Evolutionary conservation across 2,888 invertebrate species (phyloP), one percentile per base, ranked within the genome.

Genomic region (Uropetala carovei): DNA sequence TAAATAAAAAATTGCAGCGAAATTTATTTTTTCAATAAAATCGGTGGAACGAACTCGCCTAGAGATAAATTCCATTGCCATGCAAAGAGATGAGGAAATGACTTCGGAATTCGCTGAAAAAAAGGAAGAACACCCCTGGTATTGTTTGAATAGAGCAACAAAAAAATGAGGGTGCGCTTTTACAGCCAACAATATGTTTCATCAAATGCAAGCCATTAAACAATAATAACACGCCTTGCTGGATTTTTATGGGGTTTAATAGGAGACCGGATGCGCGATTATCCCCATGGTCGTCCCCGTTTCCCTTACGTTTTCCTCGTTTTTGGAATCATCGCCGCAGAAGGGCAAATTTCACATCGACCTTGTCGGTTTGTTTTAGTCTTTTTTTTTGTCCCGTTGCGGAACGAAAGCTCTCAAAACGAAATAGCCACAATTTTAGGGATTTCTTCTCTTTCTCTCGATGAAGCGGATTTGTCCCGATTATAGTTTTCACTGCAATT

Each of bases 401-500:
- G 64, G 64, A 89, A 68, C n/a, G 68, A 43, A 43, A 43, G 27
- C 86, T 22, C 10, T 22, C 59, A 60, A n/a, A 85, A 86, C 86
- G 60, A 60, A 89, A 89, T 43, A 64, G 64, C 64, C 56, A 64
- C 89, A 89, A 89, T 89, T 68, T n/a, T 43, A 43, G 43, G 68
- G 64, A 89, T 89, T 89, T 89, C 60, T 43, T 43, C 43, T 43
- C 43, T 43, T 43, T 43, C 43, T 43, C 43, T 43, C 43, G 5
- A 43, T 43, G 64, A 89, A 89, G 64, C 64, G 89, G 89, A 89
- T 89, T 89, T 64, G 60, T 64, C 60, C 64, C 89, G 68, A n/a
- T 68, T 64, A 89, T 89, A 89, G 89, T 64, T 89, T 89, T 89
- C 64, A 43, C 68, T 89, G 89, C 89, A 43, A 64, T 43, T 64